Percentiles rank a stretch among this genome's conserved stretches.
Conservation (phyloP, 1,140 invertebrate genomes). For the Arion vulgaris region DNA sequence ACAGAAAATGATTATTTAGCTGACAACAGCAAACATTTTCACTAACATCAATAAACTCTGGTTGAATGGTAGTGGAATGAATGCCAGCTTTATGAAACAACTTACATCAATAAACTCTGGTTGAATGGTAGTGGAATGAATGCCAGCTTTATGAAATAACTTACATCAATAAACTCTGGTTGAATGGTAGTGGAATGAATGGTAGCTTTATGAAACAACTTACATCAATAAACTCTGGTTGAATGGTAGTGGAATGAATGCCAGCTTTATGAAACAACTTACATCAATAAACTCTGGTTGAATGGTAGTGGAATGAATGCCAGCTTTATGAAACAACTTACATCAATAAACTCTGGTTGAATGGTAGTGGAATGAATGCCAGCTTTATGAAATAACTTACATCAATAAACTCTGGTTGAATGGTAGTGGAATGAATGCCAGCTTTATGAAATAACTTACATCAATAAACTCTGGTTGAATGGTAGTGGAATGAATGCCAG, state of each 20-base stretch:
- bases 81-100: constrained; percentile 75
- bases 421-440: constrained; percentile 77
- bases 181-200: constrained; percentile 79
- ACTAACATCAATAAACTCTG: constrained; percentile 74
- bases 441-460: constrained; percentile 71
- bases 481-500: constrained; percentile 77
- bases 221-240: constrained; percentile 75
- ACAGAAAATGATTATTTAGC: too few relatives aligned
- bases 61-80: constrained; percentile 78
- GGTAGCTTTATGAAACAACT: constrained; percentile 72
- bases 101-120: constrained; percentile 75
- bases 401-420: constrained; percentile 76
- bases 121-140: constrained; percentile 78
- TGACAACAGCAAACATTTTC: neutral
- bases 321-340: constrained; percentile 72
- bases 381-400: constrained; percentile 71
- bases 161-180: constrained; percentile 74
- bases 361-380: constrained; percentile 78
- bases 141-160: constrained; percentile 74
- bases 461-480: constrained; percentile 77
- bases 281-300: constrained; percentile 76
- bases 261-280: constrained; percentile 73
- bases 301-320: constrained; percentile 78
- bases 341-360: constrained; percentile 76
- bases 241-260: constrained; percentile 78